phyloP scores from a whole-genome alignment of 2,797 vertebrate species.

The Neopelma chrysocephalum region DNA sequence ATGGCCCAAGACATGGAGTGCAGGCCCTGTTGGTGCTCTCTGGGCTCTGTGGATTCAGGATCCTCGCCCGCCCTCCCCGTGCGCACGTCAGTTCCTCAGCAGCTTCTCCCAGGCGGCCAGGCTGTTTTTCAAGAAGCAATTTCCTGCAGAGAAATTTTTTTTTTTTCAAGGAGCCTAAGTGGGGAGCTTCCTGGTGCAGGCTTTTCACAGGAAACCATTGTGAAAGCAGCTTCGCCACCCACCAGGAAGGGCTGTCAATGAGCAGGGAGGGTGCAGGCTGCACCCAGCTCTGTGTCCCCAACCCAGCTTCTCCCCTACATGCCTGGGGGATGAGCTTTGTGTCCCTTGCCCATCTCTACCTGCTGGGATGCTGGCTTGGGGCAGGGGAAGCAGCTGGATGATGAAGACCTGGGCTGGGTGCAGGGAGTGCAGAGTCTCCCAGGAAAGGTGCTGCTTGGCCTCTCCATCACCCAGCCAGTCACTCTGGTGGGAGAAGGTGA shows the following conservation, averaged over 20 bases:
- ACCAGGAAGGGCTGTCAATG: not conserved
- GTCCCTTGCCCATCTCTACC: not conserved
- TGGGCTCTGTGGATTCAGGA: not conserved
- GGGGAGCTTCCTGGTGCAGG: not conserved
- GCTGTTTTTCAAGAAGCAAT: constrained; percentile 22
- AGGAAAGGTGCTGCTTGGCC: not conserved
- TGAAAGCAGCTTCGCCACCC: not conserved
- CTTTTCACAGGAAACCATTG: constrained; percentile 6
- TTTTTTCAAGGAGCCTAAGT: constrained; percentile 13
- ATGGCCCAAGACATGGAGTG: not conserved
- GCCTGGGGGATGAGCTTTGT: not conserved
- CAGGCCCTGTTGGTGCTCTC: not conserved
- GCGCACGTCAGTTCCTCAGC: not conserved
- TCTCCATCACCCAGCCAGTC: not conserved
- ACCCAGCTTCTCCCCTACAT: rapidly evolving
- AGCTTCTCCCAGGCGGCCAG: not conserved
- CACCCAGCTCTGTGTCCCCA: not conserved
- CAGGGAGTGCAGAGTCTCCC: not conserved
- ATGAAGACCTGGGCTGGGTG: not conserved
- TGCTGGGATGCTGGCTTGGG: not conserved
- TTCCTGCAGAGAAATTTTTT: constrained; percentile 45
- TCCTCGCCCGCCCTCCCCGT: rapidly evolving
- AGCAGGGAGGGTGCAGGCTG: not conserved
- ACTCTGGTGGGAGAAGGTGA: not conserved
- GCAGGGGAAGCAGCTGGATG: rapidly evolving